Evolutionary conservation across 2,888 invertebrate species (phyloP), one percentile per base, ranked within the genome.

Genomic region (Allolobophora icterica): DNA sequence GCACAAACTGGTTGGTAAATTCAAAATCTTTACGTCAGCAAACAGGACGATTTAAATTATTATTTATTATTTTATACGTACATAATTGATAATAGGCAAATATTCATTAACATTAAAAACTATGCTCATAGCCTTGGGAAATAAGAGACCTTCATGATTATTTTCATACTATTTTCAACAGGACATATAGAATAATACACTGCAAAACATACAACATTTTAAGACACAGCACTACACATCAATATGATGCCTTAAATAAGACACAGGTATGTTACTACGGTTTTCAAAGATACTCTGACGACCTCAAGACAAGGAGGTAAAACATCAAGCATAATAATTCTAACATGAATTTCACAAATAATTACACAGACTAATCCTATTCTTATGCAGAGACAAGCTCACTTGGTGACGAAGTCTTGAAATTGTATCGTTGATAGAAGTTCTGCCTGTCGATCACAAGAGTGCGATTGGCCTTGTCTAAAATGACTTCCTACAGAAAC

Each of bases 391-490:
- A 71, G n/a, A 71, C 34, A 87, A 34, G 34, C 38, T 84, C 34
- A 87, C 87, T 33, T 87, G 87, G 87, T 34, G 87, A 35, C 4
- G 38, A 87, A 35, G 87, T 38, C 87, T 35, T 34, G 38, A 87
- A 38, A 33, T 35, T 87, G 87, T 34, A 87, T 24, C 87, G 87
- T 38, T 87, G 87, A 35, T 35, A 87, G 35, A 87, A 87, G 87
- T 87, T 87, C 87, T 87, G 87, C 38, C 87, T 34, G 35, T 38
- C 38, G 11, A 34, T 35, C 34, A 87, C 87, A 87, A 87, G 35
- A 1, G 34, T 35, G 17, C 17, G 87, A 21, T 35, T 34, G 21
- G 34, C 87, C 87, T 87, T 87, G 24, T 87, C 87, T 87, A 87
- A 35, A 38, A 34, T 87, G 35, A 87, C 87, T 38, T 87, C 87